phyloP scores from a whole-genome alignment of 2,888 invertebrate species.

The Bellardia pandia region DNA sequence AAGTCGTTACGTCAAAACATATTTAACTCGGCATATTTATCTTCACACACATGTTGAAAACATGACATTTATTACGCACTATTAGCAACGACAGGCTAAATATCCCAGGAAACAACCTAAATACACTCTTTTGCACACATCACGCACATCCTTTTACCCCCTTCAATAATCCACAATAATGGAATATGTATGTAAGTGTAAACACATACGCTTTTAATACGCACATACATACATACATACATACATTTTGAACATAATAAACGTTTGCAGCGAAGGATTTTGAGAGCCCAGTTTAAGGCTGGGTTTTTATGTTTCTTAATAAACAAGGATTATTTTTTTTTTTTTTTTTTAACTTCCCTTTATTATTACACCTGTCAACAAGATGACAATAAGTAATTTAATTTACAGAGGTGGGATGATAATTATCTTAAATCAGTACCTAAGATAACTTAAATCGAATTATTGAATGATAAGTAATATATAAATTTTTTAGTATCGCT shows the following conservation, averaged over 20 bases:
- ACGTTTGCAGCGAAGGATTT: not conserved
- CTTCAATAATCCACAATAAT: constrained; percentile 52
- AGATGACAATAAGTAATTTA: too few relatives aligned
- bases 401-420: too few relatives aligned
- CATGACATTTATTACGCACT: constrained; percentile 74
- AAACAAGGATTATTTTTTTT: too few relatives aligned
- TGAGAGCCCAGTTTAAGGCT: constrained; percentile 3
- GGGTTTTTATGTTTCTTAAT: not conserved
- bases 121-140: constrained; percentile 9
- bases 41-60: constrained; percentile 65
- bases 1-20: too few relatives aligned
- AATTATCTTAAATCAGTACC: too few relatives aligned
- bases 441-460: too few relatives aligned
- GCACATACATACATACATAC: constrained; percentile 47
- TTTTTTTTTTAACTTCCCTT: too few relatives aligned
- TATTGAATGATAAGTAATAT: too few relatives aligned
- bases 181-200: not conserved
- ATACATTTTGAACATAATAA: constrained; percentile 20
- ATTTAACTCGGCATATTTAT: too few relatives aligned
- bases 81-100: constrained; percentile 66
- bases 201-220: constrained; percentile 34
- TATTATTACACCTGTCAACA: too few relatives aligned
- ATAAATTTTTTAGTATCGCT: too few relatives aligned
- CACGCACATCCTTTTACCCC: constrained; percentile 39
- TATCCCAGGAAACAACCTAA: constrained; percentile 17